Conservation (phyloP, 2,888 invertebrate genomes). For the Hedychridium roseum region DNA sequence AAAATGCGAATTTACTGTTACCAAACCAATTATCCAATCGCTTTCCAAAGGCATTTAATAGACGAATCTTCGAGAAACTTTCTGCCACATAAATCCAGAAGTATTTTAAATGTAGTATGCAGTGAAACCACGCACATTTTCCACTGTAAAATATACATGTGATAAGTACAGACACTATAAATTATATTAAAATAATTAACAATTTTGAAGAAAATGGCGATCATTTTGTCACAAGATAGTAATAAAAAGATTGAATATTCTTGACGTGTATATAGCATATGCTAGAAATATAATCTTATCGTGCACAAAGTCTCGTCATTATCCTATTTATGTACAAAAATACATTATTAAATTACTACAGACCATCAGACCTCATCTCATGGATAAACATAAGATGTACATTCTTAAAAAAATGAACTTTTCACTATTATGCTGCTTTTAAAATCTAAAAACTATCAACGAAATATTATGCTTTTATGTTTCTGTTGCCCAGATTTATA, state of each 20-base stretch:
- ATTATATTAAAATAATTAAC: slow-evolving; percentile 10
- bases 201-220: slow-evolving; percentile 12
- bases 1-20: slow-evolving; percentile 69
- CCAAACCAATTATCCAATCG: slow-evolving; percentile 69
- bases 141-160: slow-evolving; percentile 49
- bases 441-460: slow-evolving; percentile 3
- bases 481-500: neutral
- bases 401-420: too few species aligned
- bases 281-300: neutral
- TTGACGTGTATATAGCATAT: slow-evolving; percentile 5
- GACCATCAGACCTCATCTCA: too few species aligned
- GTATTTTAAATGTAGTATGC: slow-evolving; percentile 56
- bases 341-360: too few species aligned
- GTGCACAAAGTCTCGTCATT: too few species aligned
- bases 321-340: too few species aligned
- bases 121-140: slow-evolving; percentile 58
- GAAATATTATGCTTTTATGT: slow-evolving; percentile 5
- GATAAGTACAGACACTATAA: too few species aligned
- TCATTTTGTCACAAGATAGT: slow-evolving; percentile 4
- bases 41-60: slow-evolving; percentile 55
- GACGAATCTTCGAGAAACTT: slow-evolving; percentile 54
- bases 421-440: too few species aligned
- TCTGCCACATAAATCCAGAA: slow-evolving; percentile 52
- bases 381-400: too few species aligned
- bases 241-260: too few species aligned